These are phyloP conservation scores for Orchesellides sinensis DNA, from an alignment of 2,888 invertebrate species.

Conservation along the genomic window DNA sequence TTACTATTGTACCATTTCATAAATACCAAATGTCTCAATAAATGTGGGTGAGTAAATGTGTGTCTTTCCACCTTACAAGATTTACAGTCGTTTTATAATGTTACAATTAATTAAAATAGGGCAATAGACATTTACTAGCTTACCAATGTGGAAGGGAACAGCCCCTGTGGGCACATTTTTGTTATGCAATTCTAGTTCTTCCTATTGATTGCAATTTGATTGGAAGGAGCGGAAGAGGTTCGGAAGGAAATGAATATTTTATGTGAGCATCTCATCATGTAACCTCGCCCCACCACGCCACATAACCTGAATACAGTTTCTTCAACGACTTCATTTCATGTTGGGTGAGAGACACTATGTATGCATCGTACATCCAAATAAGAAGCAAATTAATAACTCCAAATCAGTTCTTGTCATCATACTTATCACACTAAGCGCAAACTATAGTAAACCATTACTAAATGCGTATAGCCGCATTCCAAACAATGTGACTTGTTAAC, in stretches of 20 bases:
- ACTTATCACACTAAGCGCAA: too few relatives aligned
- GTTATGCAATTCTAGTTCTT: background rate
- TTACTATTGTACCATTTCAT: background rate
- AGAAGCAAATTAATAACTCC: too few relatives aligned
- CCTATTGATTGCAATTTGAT: background rate
- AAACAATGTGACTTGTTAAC: too few relatives aligned
- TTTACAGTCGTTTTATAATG: too few relatives aligned
- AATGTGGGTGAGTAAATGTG: background rate
- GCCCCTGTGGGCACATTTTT: background rate
- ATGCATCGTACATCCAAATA: too few relatives aligned
- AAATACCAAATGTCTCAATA: background rate
- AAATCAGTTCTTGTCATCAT: too few relatives aligned
- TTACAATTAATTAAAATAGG: background rate
- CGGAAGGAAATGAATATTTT: background rate
- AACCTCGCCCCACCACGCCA: background rate
- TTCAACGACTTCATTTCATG: background rate
- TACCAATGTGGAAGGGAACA: background rate
- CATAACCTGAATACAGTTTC: background rate
- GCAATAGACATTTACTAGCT: background rate
- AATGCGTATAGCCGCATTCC: too few relatives aligned
- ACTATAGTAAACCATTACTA: too few relatives aligned
- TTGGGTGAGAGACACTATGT: background rate
- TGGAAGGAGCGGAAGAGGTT: background rate
- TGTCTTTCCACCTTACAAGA: background rate
- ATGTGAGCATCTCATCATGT: too few relatives aligned